Conservation (phyloP, 2,888 invertebrate genomes). For the Sesia apiformis region DNA sequence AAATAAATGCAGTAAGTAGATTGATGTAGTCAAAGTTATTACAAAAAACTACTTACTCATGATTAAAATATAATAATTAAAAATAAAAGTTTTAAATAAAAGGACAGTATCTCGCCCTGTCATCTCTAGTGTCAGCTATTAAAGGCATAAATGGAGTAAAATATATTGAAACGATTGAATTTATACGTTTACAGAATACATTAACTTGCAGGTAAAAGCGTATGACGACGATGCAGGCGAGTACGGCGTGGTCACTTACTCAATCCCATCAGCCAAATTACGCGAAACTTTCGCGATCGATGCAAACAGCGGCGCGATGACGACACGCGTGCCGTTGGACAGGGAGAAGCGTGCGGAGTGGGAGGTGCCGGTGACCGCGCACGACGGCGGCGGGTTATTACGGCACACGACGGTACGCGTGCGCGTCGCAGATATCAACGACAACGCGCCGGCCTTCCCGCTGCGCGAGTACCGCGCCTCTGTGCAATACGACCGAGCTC, state of each 20-base stretch:
- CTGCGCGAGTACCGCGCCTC: constrained; percentile 85
- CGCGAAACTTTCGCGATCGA: constrained; percentile 84
- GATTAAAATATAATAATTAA: too few relatives aligned
- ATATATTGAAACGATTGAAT: too few relatives aligned
- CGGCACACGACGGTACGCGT: constrained; percentile 85
- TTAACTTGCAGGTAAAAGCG: constrained; percentile 77
- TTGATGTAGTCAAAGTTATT: too few relatives aligned
- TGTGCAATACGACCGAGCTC: constrained; percentile 60
- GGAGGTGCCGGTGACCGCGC: constrained; percentile 84
- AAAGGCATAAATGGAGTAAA: too few relatives aligned
- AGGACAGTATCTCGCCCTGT: too few relatives aligned
- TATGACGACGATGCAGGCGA: constrained; percentile 88
- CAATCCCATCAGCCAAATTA: constrained; percentile 83
- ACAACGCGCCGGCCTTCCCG: constrained; percentile 85
- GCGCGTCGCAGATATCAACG: constrained; percentile 87
- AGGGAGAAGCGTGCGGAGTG: constrained; percentile 77
- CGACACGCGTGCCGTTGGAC: constrained; percentile 81
- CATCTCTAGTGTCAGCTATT: too few relatives aligned
- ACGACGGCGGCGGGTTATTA: constrained; percentile 86
- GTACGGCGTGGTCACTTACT: constrained; percentile 83
- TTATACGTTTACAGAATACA: too few relatives aligned
- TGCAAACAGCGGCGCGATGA: constrained; percentile 80
- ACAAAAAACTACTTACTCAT: too few relatives aligned
- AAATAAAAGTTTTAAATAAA: too few relatives aligned
- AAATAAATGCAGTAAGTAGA: too few relatives aligned